Conservation (phyloP, 2,888 invertebrate genomes). For the Apamea crenata region DNA sequence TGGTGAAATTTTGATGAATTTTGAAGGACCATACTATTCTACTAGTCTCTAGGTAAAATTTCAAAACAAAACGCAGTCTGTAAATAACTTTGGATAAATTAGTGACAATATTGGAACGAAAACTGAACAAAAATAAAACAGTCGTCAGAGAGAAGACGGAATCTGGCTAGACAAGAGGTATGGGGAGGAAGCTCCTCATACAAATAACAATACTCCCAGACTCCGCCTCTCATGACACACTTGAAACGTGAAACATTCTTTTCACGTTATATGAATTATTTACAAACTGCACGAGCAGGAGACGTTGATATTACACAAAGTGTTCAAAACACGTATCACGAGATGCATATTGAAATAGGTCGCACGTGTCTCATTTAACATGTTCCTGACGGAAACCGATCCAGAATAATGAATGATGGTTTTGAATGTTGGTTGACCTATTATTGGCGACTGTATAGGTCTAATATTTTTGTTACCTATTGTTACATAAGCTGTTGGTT, state of each 20-base stretch:
- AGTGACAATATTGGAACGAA: conserved; percentile 32
- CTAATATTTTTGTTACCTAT: too few relatives aligned
- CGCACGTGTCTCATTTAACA: conserved; percentile 44
- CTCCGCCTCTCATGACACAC: conserved; percentile 24
- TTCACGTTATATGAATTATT: conserved; percentile 53
- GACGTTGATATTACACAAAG: conserved; percentile 62
- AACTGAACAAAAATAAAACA: conserved; percentile 23
- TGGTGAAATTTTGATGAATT: conserved; percentile 60
- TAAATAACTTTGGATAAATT: conserved; percentile 56
- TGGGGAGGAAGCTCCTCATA: conserved; percentile 30
- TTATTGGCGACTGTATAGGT: too few relatives aligned
- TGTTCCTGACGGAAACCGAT: conserved; percentile 31
- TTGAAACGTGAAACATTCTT: conserved; percentile 41
- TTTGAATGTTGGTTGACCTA: too few relatives aligned
- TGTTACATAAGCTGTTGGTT: too few relatives aligned
- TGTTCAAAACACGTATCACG: conserved; percentile 35
- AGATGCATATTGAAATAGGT: conserved; percentile 64
- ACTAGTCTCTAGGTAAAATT: conserved; percentile 45
- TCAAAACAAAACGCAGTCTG: conserved; percentile 57
- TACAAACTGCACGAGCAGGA: conserved; percentile 63
- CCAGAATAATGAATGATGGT: not conserved
- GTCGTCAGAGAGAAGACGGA: conserved; percentile 24
- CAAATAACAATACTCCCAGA: conserved; percentile 13
- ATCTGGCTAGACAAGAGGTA: conserved; percentile 23
- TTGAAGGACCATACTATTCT: conserved; percentile 40